These are phyloP conservation scores for Cladopsammia gracilis DNA, from an alignment of 64 coral and sea anemone genomes.

Conservation along the genomic window DNA sequence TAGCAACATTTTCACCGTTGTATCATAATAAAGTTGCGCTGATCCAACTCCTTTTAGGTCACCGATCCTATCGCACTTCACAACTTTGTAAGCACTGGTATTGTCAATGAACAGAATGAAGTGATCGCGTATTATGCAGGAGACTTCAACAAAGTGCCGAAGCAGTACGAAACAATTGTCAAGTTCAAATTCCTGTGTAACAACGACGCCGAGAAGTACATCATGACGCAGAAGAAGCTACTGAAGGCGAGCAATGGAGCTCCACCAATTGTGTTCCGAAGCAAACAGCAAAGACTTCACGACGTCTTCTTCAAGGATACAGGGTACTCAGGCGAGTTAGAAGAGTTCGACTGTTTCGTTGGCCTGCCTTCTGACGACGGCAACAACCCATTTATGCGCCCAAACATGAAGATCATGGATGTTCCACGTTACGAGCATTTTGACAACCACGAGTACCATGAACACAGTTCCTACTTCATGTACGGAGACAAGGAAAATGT, in stretches of 20 bases:
- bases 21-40: neutral
- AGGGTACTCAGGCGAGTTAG: slow-evolving; percentile 11
- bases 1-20: neutral
- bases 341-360: slow-evolving; percentile 46
- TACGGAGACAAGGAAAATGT: neutral
- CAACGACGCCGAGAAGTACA: slow-evolving; percentile 38
- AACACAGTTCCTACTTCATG: slow-evolving; percentile 16
- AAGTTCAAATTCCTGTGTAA: slow-evolving; percentile 39
- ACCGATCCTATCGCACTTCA: slow-evolving; percentile 50
- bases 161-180: slow-evolving; percentile 54
- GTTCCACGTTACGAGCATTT: slow-evolving; percentile 30
- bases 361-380: neutral
- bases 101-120: neutral
- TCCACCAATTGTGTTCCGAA: slow-evolving; percentile 18
- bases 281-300: slow-evolving; percentile 18
- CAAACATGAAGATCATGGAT: slow-evolving; percentile 20
- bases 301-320: slow-evolving; percentile 59
- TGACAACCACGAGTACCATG: slow-evolving; percentile 1
- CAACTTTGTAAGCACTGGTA: slow-evolving; percentile 65
- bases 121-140: slow-evolving; percentile 59
- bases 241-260: neutral
- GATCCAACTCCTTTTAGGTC: neutral
- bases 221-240: neutral
- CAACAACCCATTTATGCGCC: neutral
- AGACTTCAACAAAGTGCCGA: slow-evolving; percentile 13